Percentiles rank a stretch among this genome's conserved stretches.
Evolutionary conservation across 2,797 vertebrate genomes (phyloP).

Genomic region (Heliangelus exortis): DNA sequence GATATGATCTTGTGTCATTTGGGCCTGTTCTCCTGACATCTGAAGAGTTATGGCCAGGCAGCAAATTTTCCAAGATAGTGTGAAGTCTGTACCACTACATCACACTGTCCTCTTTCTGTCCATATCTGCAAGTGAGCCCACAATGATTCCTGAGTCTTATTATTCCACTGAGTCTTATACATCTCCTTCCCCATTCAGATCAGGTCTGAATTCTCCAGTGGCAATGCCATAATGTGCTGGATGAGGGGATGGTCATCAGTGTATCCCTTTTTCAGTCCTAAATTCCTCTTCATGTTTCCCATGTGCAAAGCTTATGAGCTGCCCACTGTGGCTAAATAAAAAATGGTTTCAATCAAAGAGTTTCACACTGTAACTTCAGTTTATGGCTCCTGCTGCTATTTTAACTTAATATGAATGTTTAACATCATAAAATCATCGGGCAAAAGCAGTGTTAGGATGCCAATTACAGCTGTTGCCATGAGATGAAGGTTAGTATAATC

Average conservation of each 20-base stretch:
- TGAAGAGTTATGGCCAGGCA: neutral
- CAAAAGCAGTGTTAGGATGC: neutral
- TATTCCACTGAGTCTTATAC: neutral
- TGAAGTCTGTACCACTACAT: neutral
- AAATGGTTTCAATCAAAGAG: constrained; percentile 12
- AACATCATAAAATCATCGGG: neutral
- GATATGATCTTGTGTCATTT: neutral
- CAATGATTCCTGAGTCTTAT: neutral
- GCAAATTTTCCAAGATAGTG: neutral
- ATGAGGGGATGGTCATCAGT: neutral
- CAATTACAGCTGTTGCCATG: neutral
- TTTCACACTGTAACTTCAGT: neutral
- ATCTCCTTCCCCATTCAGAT: neutral
- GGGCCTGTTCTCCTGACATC: neutral
- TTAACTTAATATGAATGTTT: neutral
- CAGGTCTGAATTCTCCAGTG: neutral
- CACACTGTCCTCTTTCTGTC: neutral
- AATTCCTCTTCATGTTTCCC: neutral
- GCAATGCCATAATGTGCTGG: neutral
- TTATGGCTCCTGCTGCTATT: neutral
- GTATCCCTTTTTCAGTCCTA: neutral
- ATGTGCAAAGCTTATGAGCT: neutral
- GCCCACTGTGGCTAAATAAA: neutral
- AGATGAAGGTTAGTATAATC: neutral
- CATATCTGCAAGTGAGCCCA: neutral